phyloP scores from a whole-genome alignment of 2,888 invertebrate species.

The Catocala nupta region DNA sequence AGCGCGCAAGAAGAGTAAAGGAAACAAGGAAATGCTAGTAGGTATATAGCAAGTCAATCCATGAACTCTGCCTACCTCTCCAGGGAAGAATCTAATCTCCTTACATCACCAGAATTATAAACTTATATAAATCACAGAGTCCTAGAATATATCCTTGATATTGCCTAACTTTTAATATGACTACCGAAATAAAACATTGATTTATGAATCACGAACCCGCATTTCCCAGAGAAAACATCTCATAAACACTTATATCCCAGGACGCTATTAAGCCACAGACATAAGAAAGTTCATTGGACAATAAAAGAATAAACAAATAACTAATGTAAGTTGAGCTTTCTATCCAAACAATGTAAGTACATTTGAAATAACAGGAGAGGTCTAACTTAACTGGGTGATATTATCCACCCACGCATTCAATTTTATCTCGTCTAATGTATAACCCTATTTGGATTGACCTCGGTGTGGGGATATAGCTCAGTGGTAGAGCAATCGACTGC shows the following conservation, averaged over 20 bases:
- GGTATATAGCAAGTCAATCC: no score
- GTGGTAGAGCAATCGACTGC: constrained; percentile 86
- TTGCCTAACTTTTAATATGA: neutral
- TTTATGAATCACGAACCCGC: no score
- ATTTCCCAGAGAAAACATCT: neutral
- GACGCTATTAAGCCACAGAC: neutral
- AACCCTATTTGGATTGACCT: constrained; percentile 5
- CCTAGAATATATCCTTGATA: neutral
- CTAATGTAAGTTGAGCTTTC: constrained; percentile 25
- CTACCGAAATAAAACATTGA: no score
- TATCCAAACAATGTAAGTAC: constrained; percentile 5
- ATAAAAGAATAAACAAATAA: constrained; percentile 8
- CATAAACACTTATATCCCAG: constrained; percentile 23
- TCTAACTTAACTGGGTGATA: neutral
- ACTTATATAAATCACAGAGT: no score
- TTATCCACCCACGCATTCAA: constrained; percentile 18
- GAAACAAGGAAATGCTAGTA: no score
- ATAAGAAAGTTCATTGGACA: constrained; percentile 16
- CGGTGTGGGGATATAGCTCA: constrained; percentile 78
- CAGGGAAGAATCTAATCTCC: no score
- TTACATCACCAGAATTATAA: no score
- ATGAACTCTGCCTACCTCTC: no score
- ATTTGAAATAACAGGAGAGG: constrained; percentile 18
- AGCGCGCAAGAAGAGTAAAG: no score
- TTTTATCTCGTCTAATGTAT: neutral